Percentiles rank a stretch among this genome's conserved stretches.
Conservation (phyloP, 1,140 invertebrate genomes). For the Drosophila albomicans region DNA sequence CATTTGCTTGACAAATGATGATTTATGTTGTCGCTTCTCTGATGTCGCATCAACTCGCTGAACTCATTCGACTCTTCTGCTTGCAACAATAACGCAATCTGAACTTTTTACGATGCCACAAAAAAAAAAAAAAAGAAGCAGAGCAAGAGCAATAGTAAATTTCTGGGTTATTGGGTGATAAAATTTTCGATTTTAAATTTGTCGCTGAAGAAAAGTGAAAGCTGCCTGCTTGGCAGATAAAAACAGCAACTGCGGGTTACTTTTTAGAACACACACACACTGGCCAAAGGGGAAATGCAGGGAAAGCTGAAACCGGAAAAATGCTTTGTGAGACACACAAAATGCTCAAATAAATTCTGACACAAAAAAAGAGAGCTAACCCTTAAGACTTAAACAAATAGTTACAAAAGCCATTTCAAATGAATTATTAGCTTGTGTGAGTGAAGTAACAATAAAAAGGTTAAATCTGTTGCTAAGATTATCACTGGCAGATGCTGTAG, state of each 20-base stretch:
- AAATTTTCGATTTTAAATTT: constrained; percentile 55
- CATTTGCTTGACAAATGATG: constrained; percentile 54
- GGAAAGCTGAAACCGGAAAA: constrained; percentile 20
- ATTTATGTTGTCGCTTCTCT: constrained; percentile 57
- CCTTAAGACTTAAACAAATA: constrained; percentile 25
- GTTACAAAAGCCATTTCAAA: constrained; percentile 45
- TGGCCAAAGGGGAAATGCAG: neutral
- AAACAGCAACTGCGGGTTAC: constrained; percentile 1
- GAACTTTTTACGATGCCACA: constrained; percentile 45
- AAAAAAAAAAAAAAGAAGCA: constrained; percentile 12
- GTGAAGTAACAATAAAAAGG: neutral
- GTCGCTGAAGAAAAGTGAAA: constrained; percentile 42
- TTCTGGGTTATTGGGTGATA: constrained; percentile 58
- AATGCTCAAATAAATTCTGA: constrained; percentile 30
- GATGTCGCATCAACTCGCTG: neutral
- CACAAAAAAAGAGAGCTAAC: constrained; percentile 2
- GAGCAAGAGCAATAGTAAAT: constrained; percentile 20
- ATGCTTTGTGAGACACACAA: constrained; percentile 18
- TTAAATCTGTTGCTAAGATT: neutral
- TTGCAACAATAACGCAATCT: constrained; percentile 26
- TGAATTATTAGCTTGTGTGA: constrained; percentile 29
- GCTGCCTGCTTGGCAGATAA: constrained; percentile 17
- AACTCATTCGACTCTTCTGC: constrained; percentile 7
- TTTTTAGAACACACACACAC: neutral
- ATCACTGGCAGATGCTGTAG: neutral